phyloP scores from a whole-genome alignment of 2,888 invertebrate genomes.

The Cephonodes hylas region DNA sequence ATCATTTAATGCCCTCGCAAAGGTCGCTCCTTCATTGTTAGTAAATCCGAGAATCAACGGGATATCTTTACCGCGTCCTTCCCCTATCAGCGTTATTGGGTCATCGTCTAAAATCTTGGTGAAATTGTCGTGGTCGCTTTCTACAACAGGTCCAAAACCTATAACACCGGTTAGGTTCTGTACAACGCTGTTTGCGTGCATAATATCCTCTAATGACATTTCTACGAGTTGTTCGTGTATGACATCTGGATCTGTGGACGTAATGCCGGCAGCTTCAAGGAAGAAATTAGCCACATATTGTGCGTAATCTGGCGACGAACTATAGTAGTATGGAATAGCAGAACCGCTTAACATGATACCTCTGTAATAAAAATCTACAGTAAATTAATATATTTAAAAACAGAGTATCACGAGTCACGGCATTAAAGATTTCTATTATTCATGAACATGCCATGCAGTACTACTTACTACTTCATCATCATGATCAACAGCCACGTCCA shows the following conservation, averaged over 20 bases:
- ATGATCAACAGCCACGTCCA: too few relatives aligned
- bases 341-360: conserved; percentile 29
- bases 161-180: conserved; percentile 19
- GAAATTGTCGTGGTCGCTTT: conserved; percentile 21
- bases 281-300: conserved; percentile 22
- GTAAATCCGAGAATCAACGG: conserved; percentile 26
- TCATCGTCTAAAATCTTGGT: conserved; percentile 29
- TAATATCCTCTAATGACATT: conserved; percentile 36
- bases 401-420: not conserved
- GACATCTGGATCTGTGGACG: conserved; percentile 24
- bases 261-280: conserved; percentile 54
- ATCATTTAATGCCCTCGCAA: conserved; percentile 13
- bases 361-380: conserved; percentile 16
- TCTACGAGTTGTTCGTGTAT: conserved; percentile 24
- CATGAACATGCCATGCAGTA: too few relatives aligned
- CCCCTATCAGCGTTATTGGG: conserved; percentile 28
- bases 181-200: conserved; percentile 25
- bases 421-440: not conserved
- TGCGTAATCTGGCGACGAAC: conserved; percentile 23
- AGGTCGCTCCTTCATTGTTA: conserved; percentile 19
- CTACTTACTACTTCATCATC: too few relatives aligned
- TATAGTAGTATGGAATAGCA: conserved; percentile 25
- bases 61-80: conserved; percentile 27
- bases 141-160: conserved; percentile 30
- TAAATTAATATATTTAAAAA: not conserved